A percentile compares a stretch with the other conserved stretches of the same genome.
phyloP scores from a whole-genome alignment of 2,888 invertebrate genomes.

The Zonitis immaculata region DNA sequence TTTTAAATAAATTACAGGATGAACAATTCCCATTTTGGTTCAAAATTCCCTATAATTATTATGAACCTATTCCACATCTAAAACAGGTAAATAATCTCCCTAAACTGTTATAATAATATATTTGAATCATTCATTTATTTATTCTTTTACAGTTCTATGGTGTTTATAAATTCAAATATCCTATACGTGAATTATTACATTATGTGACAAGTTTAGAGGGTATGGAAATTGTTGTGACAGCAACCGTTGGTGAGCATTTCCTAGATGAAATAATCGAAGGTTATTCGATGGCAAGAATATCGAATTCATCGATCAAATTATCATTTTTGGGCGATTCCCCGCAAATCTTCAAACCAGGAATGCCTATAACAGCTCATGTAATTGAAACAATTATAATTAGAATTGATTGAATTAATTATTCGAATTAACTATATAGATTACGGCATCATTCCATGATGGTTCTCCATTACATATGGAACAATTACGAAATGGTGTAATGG shows the following conservation, averaged over 20 bases:
- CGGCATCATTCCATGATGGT: slow-evolving; percentile 88
- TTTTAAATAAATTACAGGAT: slow-evolving; percentile 49
- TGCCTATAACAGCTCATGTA: slow-evolving; percentile 84
- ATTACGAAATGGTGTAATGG: slow-evolving; percentile 61
- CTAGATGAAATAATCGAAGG: slow-evolving; percentile 82
- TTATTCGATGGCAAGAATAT: slow-evolving; percentile 80
- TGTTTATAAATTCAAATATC: slow-evolving; percentile 80
- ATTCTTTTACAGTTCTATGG: slow-evolving; percentile 78
- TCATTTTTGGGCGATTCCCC: slow-evolving; percentile 85
- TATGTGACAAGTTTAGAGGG: slow-evolving; percentile 65
- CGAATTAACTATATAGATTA: slow-evolving; percentile 55
- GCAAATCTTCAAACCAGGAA: slow-evolving; percentile 92
- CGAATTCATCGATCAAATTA: slow-evolving; percentile 78
- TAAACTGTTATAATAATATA: slow-evolving; percentile 1
- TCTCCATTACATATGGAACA: slow-evolving; percentile 67
- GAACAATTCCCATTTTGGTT: slow-evolving; percentile 82
- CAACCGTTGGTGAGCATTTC: slow-evolving; percentile 83
- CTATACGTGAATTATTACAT: slow-evolving; percentile 70
- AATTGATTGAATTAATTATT: neutral
- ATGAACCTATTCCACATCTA: slow-evolving; percentile 63
- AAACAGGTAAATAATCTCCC: slow-evolving; percentile 58
- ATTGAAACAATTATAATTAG: slow-evolving; percentile 41
- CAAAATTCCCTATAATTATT: slow-evolving; percentile 57
- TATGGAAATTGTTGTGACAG: slow-evolving; percentile 77
- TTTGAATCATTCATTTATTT: no score